phyloP scores from a whole-genome alignment of 2,113 vertebrate genomes.

The Notarius quadriscutis region DNA sequence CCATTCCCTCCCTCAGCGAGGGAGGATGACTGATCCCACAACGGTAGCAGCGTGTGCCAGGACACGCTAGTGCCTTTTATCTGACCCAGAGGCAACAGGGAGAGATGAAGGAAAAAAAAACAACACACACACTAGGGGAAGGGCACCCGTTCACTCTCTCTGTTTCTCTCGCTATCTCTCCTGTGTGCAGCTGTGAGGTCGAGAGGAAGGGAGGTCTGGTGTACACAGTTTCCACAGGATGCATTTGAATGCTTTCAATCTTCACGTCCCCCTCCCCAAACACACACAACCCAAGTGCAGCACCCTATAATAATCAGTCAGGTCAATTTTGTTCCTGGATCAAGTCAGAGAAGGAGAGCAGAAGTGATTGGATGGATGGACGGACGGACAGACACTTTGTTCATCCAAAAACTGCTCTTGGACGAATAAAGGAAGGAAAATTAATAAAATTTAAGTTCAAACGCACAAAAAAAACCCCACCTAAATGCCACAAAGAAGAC shows the following conservation, averaged over 20 bases:
- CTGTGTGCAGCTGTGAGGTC: neutral
- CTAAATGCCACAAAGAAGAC: neutral
- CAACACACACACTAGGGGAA: neutral
- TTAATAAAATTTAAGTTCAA: neutral
- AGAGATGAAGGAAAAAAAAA: neutral
- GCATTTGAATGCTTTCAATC: neutral
- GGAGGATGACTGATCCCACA: conserved; percentile 32
- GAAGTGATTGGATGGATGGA: neutral
- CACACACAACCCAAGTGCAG: neutral
- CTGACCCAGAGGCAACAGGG: neutral
- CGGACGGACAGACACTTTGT: neutral
- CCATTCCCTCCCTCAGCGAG: neutral
- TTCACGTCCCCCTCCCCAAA: neutral
- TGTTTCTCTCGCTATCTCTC: neutral
- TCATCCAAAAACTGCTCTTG: neutral
- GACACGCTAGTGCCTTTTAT: conserved; percentile 2
- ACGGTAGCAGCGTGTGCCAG: neutral
- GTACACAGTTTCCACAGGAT: conserved; percentile 14
- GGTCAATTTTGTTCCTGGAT: neutral
- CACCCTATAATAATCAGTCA: neutral
- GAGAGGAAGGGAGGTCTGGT: conserved; percentile 19
- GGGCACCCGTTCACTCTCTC: neutral
- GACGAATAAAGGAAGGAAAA: neutral
- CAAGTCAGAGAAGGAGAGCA: neutral
- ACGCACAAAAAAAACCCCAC: neutral